Base-by-base conservation (phyloP, 2,888 invertebrate genomes). In the Hyppa rectilinea region DNA sequence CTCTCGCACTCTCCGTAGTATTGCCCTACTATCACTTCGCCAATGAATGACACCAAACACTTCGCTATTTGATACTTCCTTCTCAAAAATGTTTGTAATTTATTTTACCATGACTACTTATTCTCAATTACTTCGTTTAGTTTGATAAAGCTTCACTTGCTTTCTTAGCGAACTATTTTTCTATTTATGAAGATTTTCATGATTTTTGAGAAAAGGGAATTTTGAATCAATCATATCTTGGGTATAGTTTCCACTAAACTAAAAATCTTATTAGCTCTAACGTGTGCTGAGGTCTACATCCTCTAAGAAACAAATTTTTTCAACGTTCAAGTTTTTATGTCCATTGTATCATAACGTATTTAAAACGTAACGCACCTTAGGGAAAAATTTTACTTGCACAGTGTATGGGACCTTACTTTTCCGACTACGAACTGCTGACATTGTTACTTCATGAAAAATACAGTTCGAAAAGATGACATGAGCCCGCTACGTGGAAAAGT, bases 1-100 rank as follows among this genome's bases (percentile, higher is more conserved):
- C 92, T 92, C 90, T 88, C 90, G 87, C 89, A 85, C 89, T 92
- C 89, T 90, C 92, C 71, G 53, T 64, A 71, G 55, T 73, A 82
- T 78, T 93, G 95, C 90, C 94, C 94, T 94, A 95, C 94, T 95
- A 94, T 94, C 93, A 93, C 94, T 94, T 91, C 79, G 85, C 89
- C 85, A 88, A 89, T 89, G 81, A 79, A 82, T 75, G 72, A 88
- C 90, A 91, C 89, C 90, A 89, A 80, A 90, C 85, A 84, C 70
- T 82, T 85, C 71, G 86, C 81, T 84, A 86, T 85, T 82, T 80
- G 82, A 87, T 84, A 84, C 80, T 76, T 72, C 34, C 31, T 67
- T 52, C 63, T 78, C 55, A 34, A 50, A 49, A 20, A 43, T 45
- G 38, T 29, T 29, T 31, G 43, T 26, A 0, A 10, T 34, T 43